Percentiles rank a stretch among this genome's conserved stretches.
phyloP scores from a whole-genome alignment of 35 echinoderm and acorn worm genomes.

The Patiria miniata region DNA sequence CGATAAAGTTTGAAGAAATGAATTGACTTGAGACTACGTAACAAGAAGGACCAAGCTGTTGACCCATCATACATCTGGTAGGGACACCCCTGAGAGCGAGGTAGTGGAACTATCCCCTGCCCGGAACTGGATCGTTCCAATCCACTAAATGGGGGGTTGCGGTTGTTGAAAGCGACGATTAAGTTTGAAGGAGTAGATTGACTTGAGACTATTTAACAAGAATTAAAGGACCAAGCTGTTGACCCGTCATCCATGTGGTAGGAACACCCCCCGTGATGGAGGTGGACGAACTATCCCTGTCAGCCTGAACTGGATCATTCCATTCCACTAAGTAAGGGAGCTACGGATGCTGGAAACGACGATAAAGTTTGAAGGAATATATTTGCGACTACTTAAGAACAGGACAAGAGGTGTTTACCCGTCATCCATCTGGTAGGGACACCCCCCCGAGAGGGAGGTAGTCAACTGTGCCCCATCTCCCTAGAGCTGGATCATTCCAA shows the following conservation, averaged over 20 bases:
- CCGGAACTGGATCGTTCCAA: slow-evolving; percentile 1
- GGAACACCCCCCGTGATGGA: background rate
- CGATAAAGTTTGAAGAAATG: background rate
- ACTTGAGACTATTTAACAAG: too few relatives aligned
- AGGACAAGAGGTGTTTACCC: too few relatives aligned
- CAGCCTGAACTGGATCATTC: background rate
- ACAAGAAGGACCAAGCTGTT: too few relatives aligned
- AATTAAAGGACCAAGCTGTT: too few relatives aligned
- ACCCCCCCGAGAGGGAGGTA: background rate
- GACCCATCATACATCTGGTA: background rate
- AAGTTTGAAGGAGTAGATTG: too few relatives aligned
- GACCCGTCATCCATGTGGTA: background rate
- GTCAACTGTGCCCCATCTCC: background rate
- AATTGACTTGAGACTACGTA: too few relatives aligned
- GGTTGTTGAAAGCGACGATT: background rate
- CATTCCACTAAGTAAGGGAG: background rate
- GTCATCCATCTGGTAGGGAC: slow-evolving; percentile 5
- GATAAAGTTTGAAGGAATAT: background rate
- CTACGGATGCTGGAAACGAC: background rate
- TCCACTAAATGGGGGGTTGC: background rate
- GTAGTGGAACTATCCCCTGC: slow-evolving; percentile 12
- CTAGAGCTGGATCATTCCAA: slow-evolving; percentile 2
- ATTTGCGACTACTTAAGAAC: too few relatives aligned
- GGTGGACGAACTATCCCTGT: background rate
- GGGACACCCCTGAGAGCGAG: background rate